phyloP scores from a whole-genome alignment of 2,113 vertebrate genomes.

The Azemiops feae region DNA sequence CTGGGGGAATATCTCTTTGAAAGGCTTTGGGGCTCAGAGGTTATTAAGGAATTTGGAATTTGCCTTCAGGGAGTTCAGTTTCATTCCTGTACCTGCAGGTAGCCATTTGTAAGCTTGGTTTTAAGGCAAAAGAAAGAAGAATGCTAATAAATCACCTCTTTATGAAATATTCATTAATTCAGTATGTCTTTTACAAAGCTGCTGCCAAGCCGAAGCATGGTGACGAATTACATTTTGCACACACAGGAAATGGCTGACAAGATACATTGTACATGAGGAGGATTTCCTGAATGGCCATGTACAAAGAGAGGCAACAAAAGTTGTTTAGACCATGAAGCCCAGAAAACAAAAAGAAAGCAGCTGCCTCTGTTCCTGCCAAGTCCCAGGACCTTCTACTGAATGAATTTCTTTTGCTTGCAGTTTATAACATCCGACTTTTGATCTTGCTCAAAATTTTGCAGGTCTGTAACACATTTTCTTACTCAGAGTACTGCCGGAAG shows the following conservation, averaged over 20 bases:
- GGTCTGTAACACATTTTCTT: slow-evolving; percentile 12
- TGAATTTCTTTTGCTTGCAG: slow-evolving; percentile 29
- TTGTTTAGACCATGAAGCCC: slow-evolving; percentile 58
- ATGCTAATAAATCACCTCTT: slow-evolving; percentile 73
- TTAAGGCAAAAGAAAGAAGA: slow-evolving; percentile 64
- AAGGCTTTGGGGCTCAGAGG: slow-evolving; percentile 49
- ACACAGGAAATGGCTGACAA: slow-evolving; percentile 66
- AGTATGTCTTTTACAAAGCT: slow-evolving; percentile 63
- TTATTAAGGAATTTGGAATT: slow-evolving; percentile 61
- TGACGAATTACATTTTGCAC: slow-evolving; percentile 71
- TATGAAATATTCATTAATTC: slow-evolving; percentile 78
- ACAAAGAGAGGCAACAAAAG: slow-evolving; percentile 60
- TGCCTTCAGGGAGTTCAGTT: slow-evolving; percentile 60
- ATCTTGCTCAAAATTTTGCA: slow-evolving; percentile 23
- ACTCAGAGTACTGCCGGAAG: slow-evolving; percentile 7
- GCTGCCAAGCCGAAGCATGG: slow-evolving; percentile 64
- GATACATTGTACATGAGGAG: slow-evolving; percentile 63
- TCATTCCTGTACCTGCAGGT: slow-evolving; percentile 63
- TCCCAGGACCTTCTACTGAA: slow-evolving; percentile 39
- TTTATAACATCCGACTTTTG: slow-evolving; percentile 31
- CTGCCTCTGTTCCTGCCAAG: slow-evolving; percentile 49
- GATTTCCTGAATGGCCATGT: slow-evolving; percentile 58
- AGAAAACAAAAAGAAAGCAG: slow-evolving; percentile 46
- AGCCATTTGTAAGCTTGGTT: slow-evolving; percentile 60
- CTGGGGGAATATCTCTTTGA: slow-evolving; percentile 64